phyloP scores from a whole-genome alignment of 2,113 vertebrate species.

The Notothenia coriiceps region DNA sequence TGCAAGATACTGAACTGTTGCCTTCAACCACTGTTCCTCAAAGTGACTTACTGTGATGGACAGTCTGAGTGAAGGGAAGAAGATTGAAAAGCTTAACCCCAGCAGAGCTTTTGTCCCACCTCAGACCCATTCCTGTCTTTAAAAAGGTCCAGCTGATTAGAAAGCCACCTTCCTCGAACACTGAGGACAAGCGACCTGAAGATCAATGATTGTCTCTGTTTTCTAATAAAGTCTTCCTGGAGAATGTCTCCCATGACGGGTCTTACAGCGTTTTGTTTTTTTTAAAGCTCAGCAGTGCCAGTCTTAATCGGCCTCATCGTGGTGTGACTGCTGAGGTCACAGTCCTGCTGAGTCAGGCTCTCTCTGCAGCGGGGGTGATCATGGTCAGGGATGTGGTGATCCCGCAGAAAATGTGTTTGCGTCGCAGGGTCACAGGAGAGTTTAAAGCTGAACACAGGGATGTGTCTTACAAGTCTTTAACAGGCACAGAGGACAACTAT shows the following conservation, averaged over 20 bases:
- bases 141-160: slow-evolving; percentile 59
- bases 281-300: slow-evolving; percentile 31
- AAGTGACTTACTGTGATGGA: slow-evolving; percentile 13
- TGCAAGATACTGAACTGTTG: not conserved
- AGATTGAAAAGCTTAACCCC: slow-evolving; percentile 50
- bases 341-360: slow-evolving; percentile 60
- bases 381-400: slow-evolving; percentile 23
- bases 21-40: not conserved
- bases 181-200: slow-evolving; percentile 11
- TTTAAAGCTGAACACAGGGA: too few species aligned
- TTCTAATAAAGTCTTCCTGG: slow-evolving; percentile 27
- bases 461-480: not conserved
- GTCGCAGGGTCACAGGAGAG: not conserved
- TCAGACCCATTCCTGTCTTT: slow-evolving; percentile 53
- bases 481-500: not conserved
- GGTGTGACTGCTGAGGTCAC: slow-evolving; percentile 56
- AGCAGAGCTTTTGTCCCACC: slow-evolving; percentile 50
- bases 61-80: slow-evolving; percentile 10
- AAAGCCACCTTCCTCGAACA: slow-evolving; percentile 22
- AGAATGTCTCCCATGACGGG: slow-evolving; percentile 26
- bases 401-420: not conserved
- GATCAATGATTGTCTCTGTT: slow-evolving; percentile 30
- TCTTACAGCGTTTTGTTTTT: not conserved
- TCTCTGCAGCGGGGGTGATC: slow-evolving; percentile 25
- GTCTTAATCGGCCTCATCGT: slow-evolving; percentile 33